A percentile compares a stretch with the other conserved stretches of the same genome.
Evolutionary conservation across 2,113 vertebrate species (phyloP).

Genomic region (Gallinago paraguaiae): DNA sequence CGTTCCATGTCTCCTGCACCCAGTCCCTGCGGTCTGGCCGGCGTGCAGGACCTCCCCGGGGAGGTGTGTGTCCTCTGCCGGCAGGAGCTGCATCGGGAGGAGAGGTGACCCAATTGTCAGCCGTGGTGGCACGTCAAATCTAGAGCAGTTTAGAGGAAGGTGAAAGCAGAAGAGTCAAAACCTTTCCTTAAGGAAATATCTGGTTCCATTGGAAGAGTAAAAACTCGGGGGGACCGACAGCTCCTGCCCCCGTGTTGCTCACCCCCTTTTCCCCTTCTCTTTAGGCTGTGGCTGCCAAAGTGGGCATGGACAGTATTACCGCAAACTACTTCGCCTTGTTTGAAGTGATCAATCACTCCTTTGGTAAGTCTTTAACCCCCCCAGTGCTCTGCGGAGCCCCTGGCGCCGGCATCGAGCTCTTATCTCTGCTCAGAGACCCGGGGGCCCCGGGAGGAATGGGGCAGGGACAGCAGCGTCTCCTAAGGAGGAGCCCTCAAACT

Average conservation of each 20-base stretch:
- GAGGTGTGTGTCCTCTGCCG: neutral
- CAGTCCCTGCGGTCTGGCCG: neutral
- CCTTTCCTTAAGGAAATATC: neutral
- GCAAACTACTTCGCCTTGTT: slow-evolving; percentile 97
- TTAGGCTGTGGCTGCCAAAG: slow-evolving; percentile 89
- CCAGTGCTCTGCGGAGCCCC: neutral
- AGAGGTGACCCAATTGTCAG: neutral
- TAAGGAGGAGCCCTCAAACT: neutral
- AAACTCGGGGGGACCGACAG: too few relatives aligned
- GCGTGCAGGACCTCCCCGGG: neutral
- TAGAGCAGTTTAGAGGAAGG: neutral
- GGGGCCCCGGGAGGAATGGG: neutral
- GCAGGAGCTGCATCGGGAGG: neutral
- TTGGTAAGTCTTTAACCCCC: slow-evolving; percentile 80
- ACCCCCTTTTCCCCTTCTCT: neutral
- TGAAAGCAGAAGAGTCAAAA: neutral
- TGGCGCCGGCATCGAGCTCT: too few relatives aligned
- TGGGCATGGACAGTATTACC: slow-evolving; percentile 94
- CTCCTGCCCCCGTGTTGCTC: neutral
- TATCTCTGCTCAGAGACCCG: neutral
- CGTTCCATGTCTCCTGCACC: fast-evolving
- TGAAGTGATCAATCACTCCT: slow-evolving; percentile 96
- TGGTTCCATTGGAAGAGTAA: neutral
- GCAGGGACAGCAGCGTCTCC: neutral
- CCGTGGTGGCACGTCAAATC: neutral